Percentiles rank a stretch among this genome's conserved stretches.
Evolutionary conservation across 2,797 vertebrate species (phyloP).

Genomic region (Galaxias olidus): DNA sequence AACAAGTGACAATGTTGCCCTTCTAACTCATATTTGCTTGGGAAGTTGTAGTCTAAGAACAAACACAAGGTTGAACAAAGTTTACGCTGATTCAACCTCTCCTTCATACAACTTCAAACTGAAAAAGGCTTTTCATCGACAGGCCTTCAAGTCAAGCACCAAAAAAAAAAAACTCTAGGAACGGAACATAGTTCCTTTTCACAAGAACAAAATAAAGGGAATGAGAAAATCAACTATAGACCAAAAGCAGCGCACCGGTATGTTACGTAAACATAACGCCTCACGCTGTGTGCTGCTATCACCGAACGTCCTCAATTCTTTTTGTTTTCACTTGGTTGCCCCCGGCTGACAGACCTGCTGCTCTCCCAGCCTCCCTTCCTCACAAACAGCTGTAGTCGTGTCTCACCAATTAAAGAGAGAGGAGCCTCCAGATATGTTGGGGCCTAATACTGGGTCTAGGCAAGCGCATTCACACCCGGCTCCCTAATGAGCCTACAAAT

Average conservation of each 20-base stretch:
- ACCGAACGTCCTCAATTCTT: conserved; percentile 54
- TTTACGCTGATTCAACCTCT: conserved; percentile 33
- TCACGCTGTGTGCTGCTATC: conserved; percentile 44
- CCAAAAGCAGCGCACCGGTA: conserved; percentile 30
- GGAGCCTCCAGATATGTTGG: conserved; percentile 38
- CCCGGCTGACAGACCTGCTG: conserved; percentile 63
- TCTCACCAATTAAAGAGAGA: conserved; percentile 69
- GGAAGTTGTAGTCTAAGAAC: neutral
- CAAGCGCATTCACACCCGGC: conserved; percentile 29
- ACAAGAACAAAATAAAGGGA: conserved; percentile 21
- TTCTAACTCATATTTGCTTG: neutral
- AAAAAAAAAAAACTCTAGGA: conserved; percentile 13
- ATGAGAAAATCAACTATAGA: conserved; percentile 45
- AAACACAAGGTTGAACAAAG: conserved; percentile 33
- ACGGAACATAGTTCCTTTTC: conserved; percentile 22
- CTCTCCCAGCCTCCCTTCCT: conserved; percentile 47
- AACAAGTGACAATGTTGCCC: neutral
- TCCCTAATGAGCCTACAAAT: conserved; percentile 28
- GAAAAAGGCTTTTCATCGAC: conserved; percentile 37
- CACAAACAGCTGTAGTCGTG: conserved; percentile 59
- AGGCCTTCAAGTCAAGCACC: conserved; percentile 1
- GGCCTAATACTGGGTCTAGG: conserved; percentile 48
- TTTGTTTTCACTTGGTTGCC: conserved; percentile 68
- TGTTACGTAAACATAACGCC: conserved; percentile 54
- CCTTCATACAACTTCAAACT: conserved; percentile 28